A percentile compares a stretch with the other conserved stretches of the same genome.
These are phyloP conservation scores for Gobio occitaniae DNA, from an alignment of 2,797 vertebrate species.

Conservation along the genomic window DNA sequence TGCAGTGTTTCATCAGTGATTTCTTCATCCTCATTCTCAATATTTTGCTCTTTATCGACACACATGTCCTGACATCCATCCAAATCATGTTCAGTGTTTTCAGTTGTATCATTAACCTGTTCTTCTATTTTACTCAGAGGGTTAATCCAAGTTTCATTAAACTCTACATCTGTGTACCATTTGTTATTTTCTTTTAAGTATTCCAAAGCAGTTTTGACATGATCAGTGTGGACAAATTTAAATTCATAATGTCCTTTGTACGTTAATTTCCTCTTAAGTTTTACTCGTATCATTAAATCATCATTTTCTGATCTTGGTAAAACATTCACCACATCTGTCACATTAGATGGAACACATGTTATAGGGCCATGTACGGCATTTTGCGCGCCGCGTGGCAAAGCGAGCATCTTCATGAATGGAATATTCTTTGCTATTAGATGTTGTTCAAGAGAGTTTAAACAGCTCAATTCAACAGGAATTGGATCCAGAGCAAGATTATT, in stretches of 20 bases:
- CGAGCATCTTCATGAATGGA: slow-evolving; percentile 49
- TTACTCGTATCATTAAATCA: slow-evolving; percentile 21
- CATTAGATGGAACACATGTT: slow-evolving; percentile 24
- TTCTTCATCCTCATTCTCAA: too few species aligned
- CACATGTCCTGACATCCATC: background rate
- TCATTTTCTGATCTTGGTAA: slow-evolving; percentile 37
- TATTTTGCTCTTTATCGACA: too few species aligned
- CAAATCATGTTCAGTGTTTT: background rate
- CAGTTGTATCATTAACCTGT: background rate
- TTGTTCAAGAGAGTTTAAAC: slow-evolving; percentile 45
- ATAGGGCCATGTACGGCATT: slow-evolving; percentile 37
- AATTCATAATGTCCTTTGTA: too few species aligned
- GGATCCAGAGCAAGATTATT: background rate
- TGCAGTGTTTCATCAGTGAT: too few species aligned
- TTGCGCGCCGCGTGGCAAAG: slow-evolving; percentile 36
- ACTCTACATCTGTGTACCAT: slow-evolving; percentile 19
- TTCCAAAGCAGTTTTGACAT: too few species aligned
- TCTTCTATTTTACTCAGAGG: slow-evolving; percentile 28
- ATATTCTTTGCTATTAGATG: slow-evolving; percentile 38
- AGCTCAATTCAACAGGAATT: slow-evolving; percentile 13
- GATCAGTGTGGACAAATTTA: too few species aligned
- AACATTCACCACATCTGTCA: slow-evolving; percentile 9
- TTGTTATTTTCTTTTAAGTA: too few species aligned
- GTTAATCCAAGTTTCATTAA: slow-evolving; percentile 42
- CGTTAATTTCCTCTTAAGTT: too few species aligned